Evolutionary conservation across 2,113 vertebrate genomes (phyloP), one percentile per base, ranked within the genome.

Genomic region (Crotalus tigris): DNA sequence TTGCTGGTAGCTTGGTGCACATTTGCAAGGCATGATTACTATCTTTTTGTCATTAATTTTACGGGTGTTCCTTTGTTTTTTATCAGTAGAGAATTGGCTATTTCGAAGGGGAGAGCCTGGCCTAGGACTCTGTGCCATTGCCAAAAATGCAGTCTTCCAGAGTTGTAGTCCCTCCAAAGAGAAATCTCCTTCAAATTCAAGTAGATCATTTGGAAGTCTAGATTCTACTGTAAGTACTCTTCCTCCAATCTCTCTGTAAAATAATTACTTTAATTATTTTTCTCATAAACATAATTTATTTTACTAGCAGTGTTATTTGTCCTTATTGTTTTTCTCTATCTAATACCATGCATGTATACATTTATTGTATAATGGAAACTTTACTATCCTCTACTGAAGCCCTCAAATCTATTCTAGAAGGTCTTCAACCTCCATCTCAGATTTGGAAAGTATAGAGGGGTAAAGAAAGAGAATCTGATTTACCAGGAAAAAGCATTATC

Each of bases 131-230:
- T 97, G 98, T 4, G 98, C 99, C 99, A 99, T 99, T 93, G 98
- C 99, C 44, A 98, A 98, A 96, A 99, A 99, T 0, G 98, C 99
- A 0, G 98, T 98, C 97, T 99, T 99, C 99, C 99, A 99, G 75
- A 99, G 98, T 69, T 97, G 97, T n/a, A 99, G 97, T 91, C 99
- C 99, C 95, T 99, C 98, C 94, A 98, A 95, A 51, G 98, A 99
- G 95, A 99, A 98, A 94, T 99, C 99, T 58, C 99, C 99, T 88
- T 98, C 98, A 96, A 99, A 99, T 95, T 99, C 99, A 1, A 97
- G 94, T 33, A 99, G 97, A 96, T 99, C 98, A 94, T 98, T 98
- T 33, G 98, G 97, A 95, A 99, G 97, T 92, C 98, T 98, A 89
- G 98, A 99, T 96, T 98, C 98, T 94, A 99, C 97, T 8, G 97